Percentiles rank a stretch among this genome's conserved stretches.
phyloP scores from a whole-genome alignment of 1,140 invertebrate genomes.

The Notospermus geniculatus region DNA sequence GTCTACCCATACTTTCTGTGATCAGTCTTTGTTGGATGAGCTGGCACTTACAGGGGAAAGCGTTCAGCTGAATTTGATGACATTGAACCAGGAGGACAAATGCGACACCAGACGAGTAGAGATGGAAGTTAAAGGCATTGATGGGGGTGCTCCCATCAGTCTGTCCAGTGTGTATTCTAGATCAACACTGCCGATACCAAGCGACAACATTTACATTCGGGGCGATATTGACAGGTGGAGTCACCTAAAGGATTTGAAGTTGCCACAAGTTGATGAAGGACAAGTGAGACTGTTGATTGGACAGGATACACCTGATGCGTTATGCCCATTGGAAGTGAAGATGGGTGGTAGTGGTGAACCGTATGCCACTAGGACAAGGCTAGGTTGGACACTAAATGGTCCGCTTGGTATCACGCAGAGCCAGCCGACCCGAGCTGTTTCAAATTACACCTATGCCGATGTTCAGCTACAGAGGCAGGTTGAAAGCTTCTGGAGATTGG shows the following conservation, averaged over 20 bases:
- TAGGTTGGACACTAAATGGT: not conserved
- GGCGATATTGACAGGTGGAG: not conserved
- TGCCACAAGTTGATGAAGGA: not conserved
- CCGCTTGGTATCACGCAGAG: not conserved
- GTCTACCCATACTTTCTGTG: constrained; percentile 1
- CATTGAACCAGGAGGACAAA: not conserved
- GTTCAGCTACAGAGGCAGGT: not conserved
- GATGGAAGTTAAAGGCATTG: not conserved
- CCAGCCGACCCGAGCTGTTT: not conserved
- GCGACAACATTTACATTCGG: not conserved
- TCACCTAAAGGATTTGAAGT: not conserved
- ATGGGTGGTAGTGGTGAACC: not conserved
- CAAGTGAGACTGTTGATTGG: not conserved
- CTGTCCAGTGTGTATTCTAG: not conserved
- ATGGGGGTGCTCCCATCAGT: not conserved
- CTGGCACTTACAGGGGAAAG: not conserved
- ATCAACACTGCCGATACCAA: not conserved
- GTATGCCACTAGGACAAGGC: constrained; percentile 1
- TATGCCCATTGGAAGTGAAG: not conserved
- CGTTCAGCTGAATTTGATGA: not conserved
- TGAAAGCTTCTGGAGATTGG: not conserved
- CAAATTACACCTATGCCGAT: not conserved
- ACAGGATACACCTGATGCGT: not conserved
- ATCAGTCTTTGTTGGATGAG: not conserved
- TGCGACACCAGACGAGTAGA: not conserved